Percentiles rank a stretch among this genome's conserved stretches.
Evolutionary conservation across 1,140 invertebrate species (phyloP).

Genomic region (Lasioglossum albipes): DNA sequence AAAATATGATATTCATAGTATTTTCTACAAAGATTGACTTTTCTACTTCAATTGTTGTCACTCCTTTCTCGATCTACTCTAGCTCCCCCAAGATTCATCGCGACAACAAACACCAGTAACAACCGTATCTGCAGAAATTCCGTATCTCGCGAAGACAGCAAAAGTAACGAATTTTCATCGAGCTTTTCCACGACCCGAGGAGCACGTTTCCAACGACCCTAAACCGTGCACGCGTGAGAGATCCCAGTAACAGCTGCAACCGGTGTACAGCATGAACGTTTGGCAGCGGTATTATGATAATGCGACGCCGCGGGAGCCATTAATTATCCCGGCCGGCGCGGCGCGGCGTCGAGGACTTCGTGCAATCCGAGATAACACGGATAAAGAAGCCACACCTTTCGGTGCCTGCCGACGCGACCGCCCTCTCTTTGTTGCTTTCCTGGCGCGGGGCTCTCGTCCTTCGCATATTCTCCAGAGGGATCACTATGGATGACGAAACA

Average conservation of each 20-base stretch:
- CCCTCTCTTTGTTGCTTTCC: background rate
- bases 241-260: background rate
- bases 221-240: background rate
- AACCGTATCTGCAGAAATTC: too few relatives aligned
- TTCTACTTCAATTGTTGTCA: too few relatives aligned
- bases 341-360: slow-evolving; percentile 5
- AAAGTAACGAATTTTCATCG: too few relatives aligned
- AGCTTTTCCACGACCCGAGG: too few relatives aligned
- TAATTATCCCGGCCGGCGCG: background rate
- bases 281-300: background rate
- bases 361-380: slow-evolving; percentile 49
- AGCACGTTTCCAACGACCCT: background rate
- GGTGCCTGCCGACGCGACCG: background rate
- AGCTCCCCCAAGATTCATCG: too few relatives aligned
- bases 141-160: too few relatives aligned
- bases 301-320: background rate
- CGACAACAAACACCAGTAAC: too few relatives aligned
- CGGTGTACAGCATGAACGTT: background rate
- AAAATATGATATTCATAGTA: too few relatives aligned
- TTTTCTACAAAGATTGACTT: too few relatives aligned
- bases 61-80: too few relatives aligned
- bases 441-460: background rate
- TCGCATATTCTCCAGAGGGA: slow-evolving; percentile 5
- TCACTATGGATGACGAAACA: slow-evolving; percentile 28
- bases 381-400: slow-evolving; percentile 41